Conservation (phyloP, 2,888 invertebrate species). For the Trachelus tabidus region DNA sequence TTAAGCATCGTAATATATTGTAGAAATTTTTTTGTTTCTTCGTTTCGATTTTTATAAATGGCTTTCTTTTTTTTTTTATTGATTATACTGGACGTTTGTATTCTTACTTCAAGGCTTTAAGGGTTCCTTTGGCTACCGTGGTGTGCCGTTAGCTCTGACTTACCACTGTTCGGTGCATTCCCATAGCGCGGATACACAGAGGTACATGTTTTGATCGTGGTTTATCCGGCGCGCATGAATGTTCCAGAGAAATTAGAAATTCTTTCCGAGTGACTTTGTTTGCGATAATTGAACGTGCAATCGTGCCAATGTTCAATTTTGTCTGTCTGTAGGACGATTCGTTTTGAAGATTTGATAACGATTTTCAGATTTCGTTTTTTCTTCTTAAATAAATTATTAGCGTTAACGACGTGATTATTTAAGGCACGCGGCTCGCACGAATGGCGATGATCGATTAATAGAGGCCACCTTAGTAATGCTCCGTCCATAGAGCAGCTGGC, state of each 20-base stretch:
- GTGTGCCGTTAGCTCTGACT: neutral
- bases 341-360: neutral
- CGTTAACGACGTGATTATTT: neutral
- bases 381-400: neutral
- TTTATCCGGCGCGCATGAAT: neutral
- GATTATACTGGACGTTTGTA: neutral
- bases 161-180: neutral
- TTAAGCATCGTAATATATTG: neutral
- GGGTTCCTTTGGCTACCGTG: neutral
- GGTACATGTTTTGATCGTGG: neutral
- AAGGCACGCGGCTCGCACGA: neutral
- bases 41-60: neutral
- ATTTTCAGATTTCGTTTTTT: neutral
- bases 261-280: neutral
- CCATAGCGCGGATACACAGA: neutral
- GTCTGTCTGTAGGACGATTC: neutral
- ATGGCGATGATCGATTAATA: neutral
- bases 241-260: neutral
- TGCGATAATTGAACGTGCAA: neutral
- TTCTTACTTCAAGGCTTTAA: neutral
- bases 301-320: no score
- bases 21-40: neutral
- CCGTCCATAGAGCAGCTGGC: neutral
- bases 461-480: neutral
- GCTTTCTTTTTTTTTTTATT: neutral